phyloP scores from a whole-genome alignment of 2,113 vertebrate genomes.

The Triplophysa siluroides region DNA sequence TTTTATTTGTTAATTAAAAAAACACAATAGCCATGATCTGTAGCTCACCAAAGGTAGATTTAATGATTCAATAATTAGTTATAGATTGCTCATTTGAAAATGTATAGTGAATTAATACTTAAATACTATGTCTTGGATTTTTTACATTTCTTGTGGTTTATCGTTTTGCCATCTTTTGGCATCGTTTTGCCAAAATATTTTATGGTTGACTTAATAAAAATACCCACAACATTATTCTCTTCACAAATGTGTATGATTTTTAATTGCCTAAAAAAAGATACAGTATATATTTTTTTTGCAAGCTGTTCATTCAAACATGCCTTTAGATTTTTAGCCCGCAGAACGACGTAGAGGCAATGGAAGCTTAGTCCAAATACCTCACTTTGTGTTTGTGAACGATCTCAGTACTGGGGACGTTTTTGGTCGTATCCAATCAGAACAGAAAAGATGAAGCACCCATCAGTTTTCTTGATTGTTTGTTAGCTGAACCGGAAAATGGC shows the following conservation, averaged over 20 bases:
- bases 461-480: constrained; percentile 30
- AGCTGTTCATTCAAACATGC: background rate
- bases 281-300: background rate
- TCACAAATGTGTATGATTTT: background rate
- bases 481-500: constrained; percentile 21
- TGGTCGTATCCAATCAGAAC: constrained; percentile 13
- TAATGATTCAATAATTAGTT: background rate
- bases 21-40: background rate
- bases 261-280: background rate
- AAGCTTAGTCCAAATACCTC: constrained; percentile 24
- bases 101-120: no score
- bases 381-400: constrained; percentile 18
- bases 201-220: no score
- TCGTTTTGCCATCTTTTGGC: no score
- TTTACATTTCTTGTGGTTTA: no score
- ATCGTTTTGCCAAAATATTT: no score
- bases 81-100: no score
- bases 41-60: background rate
- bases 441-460: constrained; percentile 22
- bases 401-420: constrained; percentile 5
- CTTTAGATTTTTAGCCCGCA: constrained; percentile 22
- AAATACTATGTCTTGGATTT: no score
- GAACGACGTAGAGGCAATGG: background rate
- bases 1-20: background rate
- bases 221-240: background rate